These are phyloP conservation scores for Lagorchestes hirsutus DNA, from an alignment of 2,797 vertebrate species.

Conservation along the genomic window DNA sequence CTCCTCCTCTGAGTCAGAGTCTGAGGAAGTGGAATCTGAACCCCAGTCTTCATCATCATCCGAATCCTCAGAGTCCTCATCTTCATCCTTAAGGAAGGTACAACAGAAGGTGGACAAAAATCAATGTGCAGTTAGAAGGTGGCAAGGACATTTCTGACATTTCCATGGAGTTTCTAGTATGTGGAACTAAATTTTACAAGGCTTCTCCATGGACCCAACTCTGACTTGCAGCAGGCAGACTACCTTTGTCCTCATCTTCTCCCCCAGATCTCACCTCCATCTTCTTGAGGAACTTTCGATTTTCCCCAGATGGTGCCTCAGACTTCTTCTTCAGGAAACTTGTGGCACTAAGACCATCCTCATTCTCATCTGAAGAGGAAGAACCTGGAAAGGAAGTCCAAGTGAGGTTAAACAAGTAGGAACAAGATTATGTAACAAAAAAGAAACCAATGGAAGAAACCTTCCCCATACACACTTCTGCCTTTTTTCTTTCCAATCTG, in stretches of 20 bases:
- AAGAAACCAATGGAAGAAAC: not conserved
- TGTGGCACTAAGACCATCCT: conserved; percentile 86
- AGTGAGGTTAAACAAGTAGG: not conserved
- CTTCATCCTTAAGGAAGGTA: conserved; percentile 78
- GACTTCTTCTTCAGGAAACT: conserved; percentile 93
- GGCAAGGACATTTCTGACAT: not conserved
- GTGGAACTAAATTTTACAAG: not conserved
- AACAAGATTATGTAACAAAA: not conserved
- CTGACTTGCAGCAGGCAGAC: not conserved
- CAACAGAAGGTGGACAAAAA: not conserved
- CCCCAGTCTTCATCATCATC: conserved; percentile 93
- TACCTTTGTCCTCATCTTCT: not conserved
- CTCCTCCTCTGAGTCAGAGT: conserved; percentile 91
- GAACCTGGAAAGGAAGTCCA: conserved; percentile 61
- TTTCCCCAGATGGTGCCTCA: conserved; percentile 83
- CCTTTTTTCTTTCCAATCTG: not conserved
- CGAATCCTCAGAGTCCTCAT: conserved; percentile 90
- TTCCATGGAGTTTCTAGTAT: not conserved
- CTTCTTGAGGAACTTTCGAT: conserved; percentile 91
- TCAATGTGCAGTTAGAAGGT: not conserved
- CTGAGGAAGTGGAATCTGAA: conserved; percentile 88
- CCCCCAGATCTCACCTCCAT: conserved; percentile 86
- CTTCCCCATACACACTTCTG: not conserved
- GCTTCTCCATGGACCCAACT: not conserved
- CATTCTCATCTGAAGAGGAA: conserved; percentile 83